A percentile compares a stretch with the other conserved stretches of the same genome.
Conservation (phyloP, 2,797 vertebrate species). For the Microctenopoma steveboyesi region DNA sequence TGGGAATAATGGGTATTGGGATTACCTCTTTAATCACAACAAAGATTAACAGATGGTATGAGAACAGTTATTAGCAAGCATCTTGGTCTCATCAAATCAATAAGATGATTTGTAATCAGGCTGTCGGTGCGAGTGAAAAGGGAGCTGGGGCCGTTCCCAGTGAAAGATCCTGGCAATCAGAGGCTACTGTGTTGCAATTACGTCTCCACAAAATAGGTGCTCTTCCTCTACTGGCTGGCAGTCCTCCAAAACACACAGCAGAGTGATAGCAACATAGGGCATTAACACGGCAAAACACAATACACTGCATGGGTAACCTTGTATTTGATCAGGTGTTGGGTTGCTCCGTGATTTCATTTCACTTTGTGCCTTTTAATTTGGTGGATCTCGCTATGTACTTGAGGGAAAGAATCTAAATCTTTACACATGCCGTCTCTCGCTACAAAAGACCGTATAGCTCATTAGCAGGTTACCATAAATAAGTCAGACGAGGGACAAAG, state of each 20-base stretch:
- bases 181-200: conserved; percentile 85
- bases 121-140: conserved; percentile 74
- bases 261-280: conserved; percentile 75
- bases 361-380: conserved; percentile 73
- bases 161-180: conserved; percentile 86
- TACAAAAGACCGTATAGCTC: conserved; percentile 66
- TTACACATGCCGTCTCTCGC: conserved; percentile 71
- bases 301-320: conserved; percentile 70
- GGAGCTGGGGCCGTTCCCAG: conserved; percentile 71
- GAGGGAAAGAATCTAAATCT: conserved; percentile 70
- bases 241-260: conserved; percentile 77
- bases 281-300: conserved; percentile 74
- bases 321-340: conserved; percentile 74
- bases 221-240: conserved; percentile 81
- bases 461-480: conserved; percentile 73
- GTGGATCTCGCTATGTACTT: conserved; percentile 49
- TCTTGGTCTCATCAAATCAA: conserved; percentile 95
- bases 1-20: conserved; percentile 91
- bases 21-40: conserved; percentile 97
- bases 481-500: conserved; percentile 67
- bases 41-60: conserved; percentile 94
- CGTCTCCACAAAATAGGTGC: conserved; percentile 83
- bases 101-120: conserved; percentile 90
- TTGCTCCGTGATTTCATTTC: conserved; percentile 70
- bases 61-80: conserved; percentile 90